A percentile compares a stretch with the other conserved stretches of the same genome.
phyloP scores from a whole-genome alignment of 64 coral and sea anemone genomes.

The Dendrophyllia cribrosa region DNA sequence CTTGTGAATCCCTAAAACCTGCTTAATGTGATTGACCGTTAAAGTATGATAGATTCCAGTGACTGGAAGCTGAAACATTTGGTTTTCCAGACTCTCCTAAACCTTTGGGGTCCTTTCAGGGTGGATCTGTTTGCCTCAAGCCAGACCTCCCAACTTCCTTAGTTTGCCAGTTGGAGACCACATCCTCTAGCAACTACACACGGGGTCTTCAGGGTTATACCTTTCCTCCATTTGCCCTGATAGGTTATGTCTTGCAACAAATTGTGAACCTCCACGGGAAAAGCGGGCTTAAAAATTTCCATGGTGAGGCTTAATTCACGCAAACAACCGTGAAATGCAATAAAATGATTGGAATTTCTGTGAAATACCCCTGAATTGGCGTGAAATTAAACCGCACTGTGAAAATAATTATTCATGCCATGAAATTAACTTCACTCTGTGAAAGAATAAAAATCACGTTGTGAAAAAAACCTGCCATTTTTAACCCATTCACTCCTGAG shows the following conservation, averaged over 20 bases:
- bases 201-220: background rate
- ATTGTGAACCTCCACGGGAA: background rate
- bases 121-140: slow-evolving; percentile 7
- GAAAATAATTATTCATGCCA: too few species aligned
- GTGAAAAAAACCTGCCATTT: too few species aligned
- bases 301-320: too few species aligned
- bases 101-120: background rate
- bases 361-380: too few species aligned
- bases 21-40: too few species aligned
- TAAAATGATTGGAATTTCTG: too few species aligned
- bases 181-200: slow-evolving; percentile 7
- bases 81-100: background rate
- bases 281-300: too few species aligned
- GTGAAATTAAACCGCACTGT: too few species aligned
- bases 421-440: too few species aligned
- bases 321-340: too few species aligned
- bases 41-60: background rate
- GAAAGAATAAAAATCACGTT: too few species aligned
- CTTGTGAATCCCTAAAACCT: slow-evolving; percentile 3
- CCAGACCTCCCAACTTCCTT: background rate
- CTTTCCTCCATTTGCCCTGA: slow-evolving; percentile 33
- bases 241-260: slow-evolving; percentile 3
- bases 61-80: background rate
- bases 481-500: too few species aligned
- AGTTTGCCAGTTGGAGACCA: slow-evolving; percentile 35